Evolutionary conservation across 2,888 invertebrate genomes (phyloP), one percentile per base, ranked within the genome.

Genomic region (Tinea trinotella): DNA sequence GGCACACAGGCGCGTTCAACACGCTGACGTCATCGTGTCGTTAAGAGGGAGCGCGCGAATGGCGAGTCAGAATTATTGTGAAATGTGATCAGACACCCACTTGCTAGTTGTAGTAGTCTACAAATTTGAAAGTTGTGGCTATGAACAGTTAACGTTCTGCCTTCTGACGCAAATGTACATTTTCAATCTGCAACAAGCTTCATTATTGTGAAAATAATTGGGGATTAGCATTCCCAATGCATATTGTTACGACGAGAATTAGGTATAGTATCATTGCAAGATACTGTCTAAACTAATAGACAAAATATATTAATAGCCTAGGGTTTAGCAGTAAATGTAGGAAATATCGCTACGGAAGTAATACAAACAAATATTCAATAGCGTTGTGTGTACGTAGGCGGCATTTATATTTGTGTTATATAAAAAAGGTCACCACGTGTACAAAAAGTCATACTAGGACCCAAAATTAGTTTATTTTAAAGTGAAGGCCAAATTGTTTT

Each of bases 51-150:
- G 74, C 76, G 72, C 13, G 69, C 70, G 69, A 76, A 64, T 59
- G 70, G 71, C 77, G 71, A 70, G 71, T 76, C 71, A 78, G 77
- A 75, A 74, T 84, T n/a, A n/a, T n/a, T 85, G 85, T 84, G 85
- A 84, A 84, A 84, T 84, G 84, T 83, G 85, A 82, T 81, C 78
- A 79, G 80, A 79, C 82, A 76, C 78, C 80, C 74, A 83, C 78
- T n/a, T 77, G 76, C 76, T 75, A 71, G 70, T 71, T 70, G 68
- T 73, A 71, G 69, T 68, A 69, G 69, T 76, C 74, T 71, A 73
- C 65, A 78, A 77, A 71, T 66, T 81, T 72, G 73, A 79, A 81
- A 83, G 77, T 79, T 68, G 82, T 83, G 84, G 79, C 77, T 76
- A 76, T 71, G 75, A 74, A 71, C 80, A 84, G 83, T 84, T 78